These are phyloP conservation scores for Phaethornis superciliosus DNA, from an alignment of 2,113 vertebrate species.

Conservation along the genomic window DNA sequence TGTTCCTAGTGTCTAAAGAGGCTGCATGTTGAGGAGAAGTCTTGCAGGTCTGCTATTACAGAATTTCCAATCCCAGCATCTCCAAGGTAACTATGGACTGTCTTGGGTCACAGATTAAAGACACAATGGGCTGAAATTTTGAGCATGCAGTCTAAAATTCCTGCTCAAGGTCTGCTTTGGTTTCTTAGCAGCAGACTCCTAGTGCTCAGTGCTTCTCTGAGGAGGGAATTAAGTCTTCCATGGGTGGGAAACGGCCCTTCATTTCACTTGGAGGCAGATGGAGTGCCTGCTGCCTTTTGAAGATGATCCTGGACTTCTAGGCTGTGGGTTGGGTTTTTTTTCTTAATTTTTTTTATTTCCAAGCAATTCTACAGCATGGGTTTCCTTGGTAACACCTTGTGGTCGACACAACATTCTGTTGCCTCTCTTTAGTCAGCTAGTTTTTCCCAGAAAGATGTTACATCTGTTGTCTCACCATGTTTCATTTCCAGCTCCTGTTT, in stretches of 20 bases:
- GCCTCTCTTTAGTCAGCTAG: not conserved
- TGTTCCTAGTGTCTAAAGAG: constrained; percentile 55
- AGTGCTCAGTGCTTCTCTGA: not conserved
- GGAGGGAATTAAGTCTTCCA: not conserved
- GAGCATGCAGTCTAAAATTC: not conserved
- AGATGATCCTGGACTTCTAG: not conserved
- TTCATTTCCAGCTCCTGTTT: not conserved
- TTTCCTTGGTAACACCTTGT: constrained; percentile 34
- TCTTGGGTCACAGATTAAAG: not conserved
- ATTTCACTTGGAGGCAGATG: not conserved
- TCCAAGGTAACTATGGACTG: constrained; percentile 34
- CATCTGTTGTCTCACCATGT: not conserved
- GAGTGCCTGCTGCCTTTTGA: not conserved
- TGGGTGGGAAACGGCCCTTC: not conserved
- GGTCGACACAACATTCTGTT: not conserved
- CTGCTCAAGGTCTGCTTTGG: not conserved
- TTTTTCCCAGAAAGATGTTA: not conserved
- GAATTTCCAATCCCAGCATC: not conserved
- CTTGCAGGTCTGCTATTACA: not conserved
- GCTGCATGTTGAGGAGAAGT: constrained; percentile 42
- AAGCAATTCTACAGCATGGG: not conserved
- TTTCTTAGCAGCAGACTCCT: constrained; percentile 9
- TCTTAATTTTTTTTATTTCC: not conserved
- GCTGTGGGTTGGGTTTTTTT: not conserved
- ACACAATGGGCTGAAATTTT: not conserved